These are phyloP conservation scores for Lagenorhynchus albirostris DNA, from an alignment of 2,113 vertebrate genomes.

Conservation along the genomic window DNA sequence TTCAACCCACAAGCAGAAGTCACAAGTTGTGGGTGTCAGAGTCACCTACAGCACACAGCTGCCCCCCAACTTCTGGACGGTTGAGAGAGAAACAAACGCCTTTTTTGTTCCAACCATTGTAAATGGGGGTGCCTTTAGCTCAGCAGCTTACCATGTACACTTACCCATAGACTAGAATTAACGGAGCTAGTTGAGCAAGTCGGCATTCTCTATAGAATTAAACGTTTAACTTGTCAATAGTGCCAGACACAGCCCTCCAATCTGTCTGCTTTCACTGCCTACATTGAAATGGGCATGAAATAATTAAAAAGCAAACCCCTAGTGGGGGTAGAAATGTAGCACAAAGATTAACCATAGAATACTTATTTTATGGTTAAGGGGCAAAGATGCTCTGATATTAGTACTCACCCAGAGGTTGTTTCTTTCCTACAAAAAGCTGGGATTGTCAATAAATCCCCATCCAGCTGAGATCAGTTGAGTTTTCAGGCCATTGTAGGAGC, in stretches of 20 bases:
- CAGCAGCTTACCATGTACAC: not conserved
- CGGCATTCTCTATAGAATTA: not conserved
- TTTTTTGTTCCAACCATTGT: not conserved
- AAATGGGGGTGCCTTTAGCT: not conserved
- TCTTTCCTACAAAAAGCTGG: not conserved
- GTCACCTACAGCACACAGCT: not conserved
- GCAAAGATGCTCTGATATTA: not conserved
- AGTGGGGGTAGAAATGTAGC: not conserved
- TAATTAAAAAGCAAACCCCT: not conserved
- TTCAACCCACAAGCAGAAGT: not conserved
- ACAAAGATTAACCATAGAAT: constrained; percentile 21
- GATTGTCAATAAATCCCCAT: not conserved
- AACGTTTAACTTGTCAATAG: constrained; percentile 1
- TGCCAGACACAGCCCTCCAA: not conserved
- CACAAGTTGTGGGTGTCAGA: not conserved
- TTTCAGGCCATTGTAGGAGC: not conserved
- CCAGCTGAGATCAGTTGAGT: not conserved
- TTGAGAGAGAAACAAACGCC: not conserved
- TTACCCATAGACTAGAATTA: not conserved
- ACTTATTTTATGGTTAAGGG: not conserved
- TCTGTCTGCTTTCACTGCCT: not conserved
- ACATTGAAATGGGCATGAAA: not conserved
- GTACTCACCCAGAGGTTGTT: not conserved
- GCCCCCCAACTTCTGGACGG: not conserved
- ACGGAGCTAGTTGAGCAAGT: not conserved